Evolutionary conservation across 92 coral and sea anemone genomes (phyloP).

Genomic region (Palythoa grandiflora): DNA sequence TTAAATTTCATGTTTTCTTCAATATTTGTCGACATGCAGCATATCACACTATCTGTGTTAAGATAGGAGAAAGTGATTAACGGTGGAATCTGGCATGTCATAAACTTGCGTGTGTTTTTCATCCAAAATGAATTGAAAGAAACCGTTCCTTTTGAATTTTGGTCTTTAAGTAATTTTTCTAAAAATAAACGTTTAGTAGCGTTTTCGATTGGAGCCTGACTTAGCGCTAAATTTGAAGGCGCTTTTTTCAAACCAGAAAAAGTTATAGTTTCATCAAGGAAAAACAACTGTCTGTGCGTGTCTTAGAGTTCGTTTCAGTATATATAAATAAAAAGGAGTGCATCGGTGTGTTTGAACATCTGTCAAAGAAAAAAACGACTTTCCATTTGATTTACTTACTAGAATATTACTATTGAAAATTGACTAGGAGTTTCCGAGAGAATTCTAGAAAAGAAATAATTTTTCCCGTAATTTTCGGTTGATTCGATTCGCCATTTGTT

Average conservation of each 20-base stretch:
- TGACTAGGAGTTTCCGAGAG: too few species aligned
- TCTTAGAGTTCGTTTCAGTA: neutral
- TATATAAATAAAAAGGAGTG: neutral
- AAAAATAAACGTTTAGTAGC: neutral
- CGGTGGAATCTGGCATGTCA: neutral
- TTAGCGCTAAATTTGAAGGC: neutral
- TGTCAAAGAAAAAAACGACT: neutral
- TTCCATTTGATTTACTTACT: neutral
- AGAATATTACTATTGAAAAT: neutral
- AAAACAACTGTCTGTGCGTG: neutral
- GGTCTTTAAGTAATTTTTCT: neutral
- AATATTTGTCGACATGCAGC: neutral
- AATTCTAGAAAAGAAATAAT: too few species aligned
- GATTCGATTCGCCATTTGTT: too few species aligned
- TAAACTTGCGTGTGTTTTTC: neutral
- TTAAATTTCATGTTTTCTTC: slow-evolving; percentile 5
- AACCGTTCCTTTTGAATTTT: neutral
- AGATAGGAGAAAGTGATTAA: neutral
- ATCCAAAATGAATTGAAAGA: slow-evolving; percentile 1
- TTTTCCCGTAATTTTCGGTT: too few species aligned
- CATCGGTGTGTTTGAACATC: slow-evolving; percentile 34
- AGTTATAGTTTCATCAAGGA: neutral
- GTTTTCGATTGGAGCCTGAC: neutral
- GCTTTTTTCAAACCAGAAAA: neutral
- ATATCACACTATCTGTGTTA: neutral